Evolutionary conservation across 2,888 invertebrate genomes (phyloP), one percentile per base, ranked within the genome.

Genomic region (Epinotia demarniana): DNA sequence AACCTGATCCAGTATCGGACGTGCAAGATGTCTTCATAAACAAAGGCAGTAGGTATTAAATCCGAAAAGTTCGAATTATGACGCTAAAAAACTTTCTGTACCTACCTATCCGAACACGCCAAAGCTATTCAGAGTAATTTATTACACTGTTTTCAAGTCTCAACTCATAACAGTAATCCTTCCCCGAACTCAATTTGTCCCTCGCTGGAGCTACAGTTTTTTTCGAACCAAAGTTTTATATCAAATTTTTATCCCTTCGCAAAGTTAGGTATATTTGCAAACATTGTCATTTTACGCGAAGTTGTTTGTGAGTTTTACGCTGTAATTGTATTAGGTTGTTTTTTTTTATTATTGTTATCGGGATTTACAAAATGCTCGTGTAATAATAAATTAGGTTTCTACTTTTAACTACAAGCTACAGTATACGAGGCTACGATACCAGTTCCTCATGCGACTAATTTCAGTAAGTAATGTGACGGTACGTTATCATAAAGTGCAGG

Each of bases 251-350:
- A 70, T 64, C 70, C 75, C 70, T 64, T 60, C 64, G 39, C 63
- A 49, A 75, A 64, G 70, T 70, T 75, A 53, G 69, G 69, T 57
- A 74, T 63, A 74, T 74, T 74, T 62, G 73, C 69, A 69, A 69
- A 63, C 73, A 74, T 74, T 74, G 69, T 63, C 73, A 74, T 58
- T 63, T 74, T 74, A 57, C 6, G 43, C 55, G 33, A 49, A 74
- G 49, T 75, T 74, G 18, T 55, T 60, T 33, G 23, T 58, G 58
- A 70, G 64, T 63, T 75, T 69, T 70, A 55, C 19, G 33, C 60
- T 49, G 58, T 23, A 49, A 49, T 74, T 64, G 53, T 63, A 63
- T 60, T 60, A 73, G 39, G 8, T n/a, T 3, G 23, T 0, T n/a
- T 43, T n/a, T 43, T 57, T 19, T 11, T 13, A 8, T 68, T 11